These are phyloP conservation scores for Candidula unifasciata DNA, from an alignment of 2,888 invertebrate species.

Conservation along the genomic window DNA sequence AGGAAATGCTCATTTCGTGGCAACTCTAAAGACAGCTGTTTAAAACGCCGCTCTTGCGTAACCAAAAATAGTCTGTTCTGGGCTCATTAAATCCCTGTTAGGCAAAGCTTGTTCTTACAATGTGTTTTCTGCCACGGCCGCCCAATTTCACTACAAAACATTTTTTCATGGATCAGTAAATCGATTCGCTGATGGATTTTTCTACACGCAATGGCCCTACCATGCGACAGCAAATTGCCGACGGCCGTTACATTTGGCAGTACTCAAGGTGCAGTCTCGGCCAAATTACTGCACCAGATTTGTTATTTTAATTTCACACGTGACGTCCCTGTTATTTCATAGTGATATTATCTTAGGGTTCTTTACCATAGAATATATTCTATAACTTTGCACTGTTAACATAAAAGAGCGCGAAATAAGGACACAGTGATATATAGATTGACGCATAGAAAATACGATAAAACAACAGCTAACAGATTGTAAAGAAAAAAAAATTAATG, in stretches of 20 bases:
- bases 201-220: not conserved
- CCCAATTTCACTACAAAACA: not conserved
- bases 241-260: not conserved
- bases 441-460: too few relatives aligned
- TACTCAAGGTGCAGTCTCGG: not conserved
- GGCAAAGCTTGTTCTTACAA: not conserved
- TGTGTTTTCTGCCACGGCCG: slow-evolving; percentile 1
- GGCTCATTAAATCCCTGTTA: slow-evolving; percentile 4
- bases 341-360: too few relatives aligned
- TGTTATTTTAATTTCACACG: too few relatives aligned
- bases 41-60: not conserved
- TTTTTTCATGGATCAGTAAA: not conserved
- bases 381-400: too few relatives aligned
- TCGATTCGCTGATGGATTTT: not conserved
- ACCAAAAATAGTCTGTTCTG: not conserved
- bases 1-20: not conserved
- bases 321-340: too few relatives aligned
- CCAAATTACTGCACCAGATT: too few relatives aligned
- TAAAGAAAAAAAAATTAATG: too few relatives aligned
- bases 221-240: not conserved
- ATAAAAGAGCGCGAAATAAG: too few relatives aligned
- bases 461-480: too few relatives aligned
- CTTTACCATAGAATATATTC: too few relatives aligned
- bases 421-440: too few relatives aligned
- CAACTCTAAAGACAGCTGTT: not conserved